These are phyloP conservation scores for Lycophotia porphyrea DNA, from an alignment of 2,888 invertebrate species.

Conservation along the genomic window DNA sequence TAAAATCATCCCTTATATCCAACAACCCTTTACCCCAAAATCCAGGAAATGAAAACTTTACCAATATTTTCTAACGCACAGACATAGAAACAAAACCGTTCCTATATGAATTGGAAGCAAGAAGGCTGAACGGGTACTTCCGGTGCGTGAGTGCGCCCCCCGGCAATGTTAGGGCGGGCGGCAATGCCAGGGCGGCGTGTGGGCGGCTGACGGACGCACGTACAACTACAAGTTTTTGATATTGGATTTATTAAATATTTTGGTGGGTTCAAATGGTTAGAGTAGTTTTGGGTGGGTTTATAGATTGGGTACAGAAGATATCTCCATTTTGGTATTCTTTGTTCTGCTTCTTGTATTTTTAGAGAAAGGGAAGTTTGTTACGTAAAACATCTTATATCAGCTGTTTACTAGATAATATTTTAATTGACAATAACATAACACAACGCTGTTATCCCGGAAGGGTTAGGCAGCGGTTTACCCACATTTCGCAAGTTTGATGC, in stretches of 20 bases:
- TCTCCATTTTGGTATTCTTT: slow-evolving; percentile 21
- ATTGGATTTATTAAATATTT: slow-evolving; percentile 68
- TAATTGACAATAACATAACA: neutral
- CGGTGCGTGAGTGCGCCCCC: slow-evolving; percentile 76
- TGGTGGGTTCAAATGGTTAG: slow-evolving; percentile 57
- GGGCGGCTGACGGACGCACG: slow-evolving; percentile 68
- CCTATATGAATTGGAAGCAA: slow-evolving; percentile 69
- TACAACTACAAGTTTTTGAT: slow-evolving; percentile 72
- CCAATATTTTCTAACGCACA: slow-evolving; percentile 54
- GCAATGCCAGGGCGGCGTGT: slow-evolving; percentile 57
- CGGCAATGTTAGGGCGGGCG: slow-evolving; percentile 70
- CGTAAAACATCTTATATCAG: too few species aligned
- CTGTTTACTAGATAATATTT: neutral
- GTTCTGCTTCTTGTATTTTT: slow-evolving; percentile 3
- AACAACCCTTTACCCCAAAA: slow-evolving; percentile 24
- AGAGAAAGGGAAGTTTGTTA: neutral
- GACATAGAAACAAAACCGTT: slow-evolving; percentile 63
- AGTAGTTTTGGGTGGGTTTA: slow-evolving; percentile 34
- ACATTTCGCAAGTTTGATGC: neutral
- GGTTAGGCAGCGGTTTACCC: neutral
- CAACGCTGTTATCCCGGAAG: neutral
- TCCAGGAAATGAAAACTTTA: slow-evolving; percentile 54
- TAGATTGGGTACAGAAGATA: slow-evolving; percentile 19
- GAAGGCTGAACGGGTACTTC: slow-evolving; percentile 77
- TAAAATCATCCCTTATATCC: neutral